Conservation (phyloP, 2,888 invertebrate species). For the Mesoligia furuncula region DNA sequence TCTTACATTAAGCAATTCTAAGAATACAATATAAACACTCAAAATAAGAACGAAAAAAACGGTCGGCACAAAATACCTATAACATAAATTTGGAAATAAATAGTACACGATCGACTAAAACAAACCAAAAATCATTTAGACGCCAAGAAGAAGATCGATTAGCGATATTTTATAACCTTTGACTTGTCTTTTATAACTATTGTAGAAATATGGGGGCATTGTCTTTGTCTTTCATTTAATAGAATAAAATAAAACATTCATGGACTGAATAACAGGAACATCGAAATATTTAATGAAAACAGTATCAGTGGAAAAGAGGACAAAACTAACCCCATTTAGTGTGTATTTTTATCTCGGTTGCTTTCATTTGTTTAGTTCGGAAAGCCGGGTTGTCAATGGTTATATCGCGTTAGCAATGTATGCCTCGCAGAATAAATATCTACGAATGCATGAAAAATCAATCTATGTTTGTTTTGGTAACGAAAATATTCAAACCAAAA, state of each 20-base stretch:
- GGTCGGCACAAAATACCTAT: no score
- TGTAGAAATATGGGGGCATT: background rate
- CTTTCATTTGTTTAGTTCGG: background rate
- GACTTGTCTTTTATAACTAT: no score
- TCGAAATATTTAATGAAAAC: constrained; percentile 16
- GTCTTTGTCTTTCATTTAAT: background rate
- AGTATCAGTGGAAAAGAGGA: background rate
- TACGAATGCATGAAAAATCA: constrained; percentile 5
- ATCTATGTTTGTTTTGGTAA: background rate
- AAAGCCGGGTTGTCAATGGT: background rate
- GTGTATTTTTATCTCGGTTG: background rate
- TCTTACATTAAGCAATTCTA: no score
- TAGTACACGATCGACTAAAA: no score
- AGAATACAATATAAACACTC: no score
- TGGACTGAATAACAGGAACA: background rate
- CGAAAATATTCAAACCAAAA: background rate
- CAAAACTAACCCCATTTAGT: background rate
- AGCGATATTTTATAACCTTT: no score
- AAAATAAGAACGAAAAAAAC: no score
- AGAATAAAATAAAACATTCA: background rate
- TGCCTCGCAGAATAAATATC: background rate
- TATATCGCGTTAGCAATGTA: background rate
- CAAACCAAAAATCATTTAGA: no score
- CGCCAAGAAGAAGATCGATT: no score
- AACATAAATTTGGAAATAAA: no score